phyloP scores from a whole-genome alignment of 2,888 invertebrate genomes.

The Cheilosia scutellata region DNA sequence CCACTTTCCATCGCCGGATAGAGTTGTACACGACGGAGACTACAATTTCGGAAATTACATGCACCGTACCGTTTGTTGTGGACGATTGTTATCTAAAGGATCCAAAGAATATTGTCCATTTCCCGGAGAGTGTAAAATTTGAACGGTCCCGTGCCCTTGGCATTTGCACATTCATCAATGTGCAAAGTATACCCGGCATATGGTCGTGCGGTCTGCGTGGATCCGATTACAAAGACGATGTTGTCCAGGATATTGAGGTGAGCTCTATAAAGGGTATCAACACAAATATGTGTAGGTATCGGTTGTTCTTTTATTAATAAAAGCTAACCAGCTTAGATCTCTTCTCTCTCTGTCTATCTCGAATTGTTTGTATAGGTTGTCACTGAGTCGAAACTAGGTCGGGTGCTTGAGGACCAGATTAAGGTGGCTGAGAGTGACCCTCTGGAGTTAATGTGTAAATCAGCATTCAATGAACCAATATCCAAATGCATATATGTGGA shows the following conservation, averaged over 20 bases:
- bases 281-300: neutral
- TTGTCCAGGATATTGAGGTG: slow-evolving; percentile 78
- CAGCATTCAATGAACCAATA: slow-evolving; percentile 77
- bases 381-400: slow-evolving; percentile 77
- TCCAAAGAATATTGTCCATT: slow-evolving; percentile 77
- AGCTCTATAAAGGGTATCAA: neutral
- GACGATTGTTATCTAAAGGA: slow-evolving; percentile 78
- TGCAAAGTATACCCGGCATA: slow-evolving; percentile 77
- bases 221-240: slow-evolving; percentile 78
- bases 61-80: slow-evolving; percentile 77
- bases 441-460: slow-evolving; percentile 77
- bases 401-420: slow-evolving; percentile 73
- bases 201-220: slow-evolving; percentile 79
- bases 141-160: slow-evolving; percentile 77
- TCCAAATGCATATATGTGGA: slow-evolving; percentile 78
- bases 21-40: slow-evolving; percentile 64
- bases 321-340: slow-evolving; percentile 31
- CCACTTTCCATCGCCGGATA: slow-evolving; percentile 45
- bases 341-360: neutral
- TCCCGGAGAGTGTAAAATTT: slow-evolving; percentile 77
- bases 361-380: slow-evolving; percentile 71
- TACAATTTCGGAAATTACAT: slow-evolving; percentile 76
- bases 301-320: slow-evolving; percentile 56
- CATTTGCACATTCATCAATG: slow-evolving; percentile 77
- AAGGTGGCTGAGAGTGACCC: slow-evolving; percentile 69